Evolutionary conservation across 2,113 vertebrate species (phyloP).

Genomic region (Ramphastos sulfuratus): DNA sequence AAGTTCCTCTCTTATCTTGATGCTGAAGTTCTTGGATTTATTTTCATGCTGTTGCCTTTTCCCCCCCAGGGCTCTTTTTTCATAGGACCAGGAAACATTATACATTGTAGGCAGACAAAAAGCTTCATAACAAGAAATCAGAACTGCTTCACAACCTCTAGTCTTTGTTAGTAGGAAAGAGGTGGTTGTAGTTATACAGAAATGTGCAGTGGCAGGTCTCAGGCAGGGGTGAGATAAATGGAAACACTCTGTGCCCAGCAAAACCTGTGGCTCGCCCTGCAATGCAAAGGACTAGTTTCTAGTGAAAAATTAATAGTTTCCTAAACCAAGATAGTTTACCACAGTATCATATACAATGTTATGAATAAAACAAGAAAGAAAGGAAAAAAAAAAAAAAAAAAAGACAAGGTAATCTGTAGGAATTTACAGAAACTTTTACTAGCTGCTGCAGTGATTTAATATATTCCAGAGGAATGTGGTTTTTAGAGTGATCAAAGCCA

Average conservation of each 20-base stretch:
- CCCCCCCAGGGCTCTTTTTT: background rate
- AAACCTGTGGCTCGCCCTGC: background rate
- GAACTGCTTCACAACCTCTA: background rate
- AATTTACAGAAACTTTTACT: background rate
- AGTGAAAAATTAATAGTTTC: conserved; percentile 9
- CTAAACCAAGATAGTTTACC: background rate
- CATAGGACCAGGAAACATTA: background rate
- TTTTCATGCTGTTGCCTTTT: background rate
- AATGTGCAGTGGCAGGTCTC: background rate
- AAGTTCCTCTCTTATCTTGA: background rate
- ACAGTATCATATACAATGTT: background rate
- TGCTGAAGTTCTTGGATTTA: conserved; percentile 23
- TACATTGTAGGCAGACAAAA: background rate
- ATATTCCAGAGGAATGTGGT: background rate
- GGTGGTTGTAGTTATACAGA: background rate
- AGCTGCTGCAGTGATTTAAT: background rate
- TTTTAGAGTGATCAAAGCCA: background rate
- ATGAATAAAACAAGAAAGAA: background rate
- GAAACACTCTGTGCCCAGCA: background rate
- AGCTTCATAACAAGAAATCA: background rate
- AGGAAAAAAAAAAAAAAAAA: background rate
- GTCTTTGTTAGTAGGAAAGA: background rate
- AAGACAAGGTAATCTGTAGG: background rate
- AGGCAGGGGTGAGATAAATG: background rate
- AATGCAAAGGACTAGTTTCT: background rate